Base-by-base conservation (phyloP, 1,140 invertebrate species). In the Amphibalanus amphitrite region DNA sequence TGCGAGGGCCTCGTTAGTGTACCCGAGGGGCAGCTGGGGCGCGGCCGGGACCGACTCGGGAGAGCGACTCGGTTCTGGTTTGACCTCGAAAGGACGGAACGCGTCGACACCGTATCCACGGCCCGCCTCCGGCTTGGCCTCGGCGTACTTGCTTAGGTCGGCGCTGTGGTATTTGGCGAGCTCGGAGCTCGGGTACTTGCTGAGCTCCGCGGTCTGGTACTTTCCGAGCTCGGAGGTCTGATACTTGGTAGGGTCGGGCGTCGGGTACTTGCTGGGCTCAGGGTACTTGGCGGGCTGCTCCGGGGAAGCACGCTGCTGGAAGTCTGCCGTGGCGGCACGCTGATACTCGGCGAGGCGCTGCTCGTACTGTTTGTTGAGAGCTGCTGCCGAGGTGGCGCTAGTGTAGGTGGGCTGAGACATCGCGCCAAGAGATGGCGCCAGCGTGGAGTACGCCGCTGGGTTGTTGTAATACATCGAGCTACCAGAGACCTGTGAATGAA, bases 351-450 rank as follows among this genome's bases (percentile, higher is more conserved):
- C 26, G 6, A 67, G 65, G 3, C 28, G 26, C 65, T 28, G 65
- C 65, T 67, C 26, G n/a, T 67, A 28, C 65, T 26, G 23, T 23
- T 65, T 65, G 23, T 28, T 28, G 65, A 67, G 65, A n/a, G 65
- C 28, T 8, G 64, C 64, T 65, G 47, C 47, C 13, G n/a, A 28
- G 65, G 65, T 67, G n/a, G 65, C 65, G 65, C 28, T 67, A 25
- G n/a, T 28, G 65, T 67, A 26, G n/a, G 65, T 28, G 3, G n/a
- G 65, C 28, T 67, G 65, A 8, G 26, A 26, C 26, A 67, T 17
- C n/a, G n/a, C 65, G 28, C 65, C 65, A 10, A 67, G 28, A 67
- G 65, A 67, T 67, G 65, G 65, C n/a, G 65, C 65, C 65, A 67
- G 65, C 17, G 65, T 67, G 3, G 26, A 28, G 65, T 67, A 67